These are phyloP conservation scores for Melangyna quadrimaculata DNA, from an alignment of 2,888 invertebrate species.

Conservation along the genomic window DNA sequence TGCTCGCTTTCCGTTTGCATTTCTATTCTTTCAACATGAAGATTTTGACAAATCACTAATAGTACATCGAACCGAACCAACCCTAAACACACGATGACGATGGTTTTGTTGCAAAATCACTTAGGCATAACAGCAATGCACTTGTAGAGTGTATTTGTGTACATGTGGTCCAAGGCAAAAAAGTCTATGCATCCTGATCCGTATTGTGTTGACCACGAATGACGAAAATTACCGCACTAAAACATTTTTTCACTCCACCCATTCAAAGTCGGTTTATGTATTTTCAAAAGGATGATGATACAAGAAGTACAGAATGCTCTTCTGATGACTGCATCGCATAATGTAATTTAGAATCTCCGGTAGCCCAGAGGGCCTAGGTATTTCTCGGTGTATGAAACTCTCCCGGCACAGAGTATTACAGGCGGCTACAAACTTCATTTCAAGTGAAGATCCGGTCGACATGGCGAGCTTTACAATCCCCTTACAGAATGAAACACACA, in stretches of 20 bases:
- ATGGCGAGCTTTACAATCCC: background rate
- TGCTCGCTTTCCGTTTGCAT: background rate
- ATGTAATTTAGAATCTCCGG: constrained; percentile 34
- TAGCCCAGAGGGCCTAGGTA: constrained; percentile 8
- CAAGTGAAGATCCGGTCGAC: constrained; percentile 42
- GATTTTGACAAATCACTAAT: background rate
- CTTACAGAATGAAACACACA: background rate
- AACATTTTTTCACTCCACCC: background rate
- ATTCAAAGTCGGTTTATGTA: background rate
- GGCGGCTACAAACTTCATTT: constrained; percentile 14
- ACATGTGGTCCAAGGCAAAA: background rate
- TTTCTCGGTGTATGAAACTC: background rate
- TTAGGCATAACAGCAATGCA: background rate
- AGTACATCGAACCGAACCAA: background rate
- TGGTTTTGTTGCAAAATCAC: background rate
- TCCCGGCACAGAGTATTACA: background rate
- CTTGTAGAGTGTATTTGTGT: background rate
- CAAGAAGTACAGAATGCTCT: constrained; percentile 25
- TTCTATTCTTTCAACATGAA: background rate
- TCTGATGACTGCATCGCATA: constrained; percentile 27
- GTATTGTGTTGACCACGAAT: constrained; percentile 10
- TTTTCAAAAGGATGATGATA: constrained; percentile 12
- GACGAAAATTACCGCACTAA: constrained; percentile 8
- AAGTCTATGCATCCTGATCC: background rate
- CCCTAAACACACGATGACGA: background rate